Evolutionary conservation across 2,113 vertebrate genomes (phyloP), one percentile per base, ranked within the genome.

Genomic region (Probosciger aterrimus): DNA sequence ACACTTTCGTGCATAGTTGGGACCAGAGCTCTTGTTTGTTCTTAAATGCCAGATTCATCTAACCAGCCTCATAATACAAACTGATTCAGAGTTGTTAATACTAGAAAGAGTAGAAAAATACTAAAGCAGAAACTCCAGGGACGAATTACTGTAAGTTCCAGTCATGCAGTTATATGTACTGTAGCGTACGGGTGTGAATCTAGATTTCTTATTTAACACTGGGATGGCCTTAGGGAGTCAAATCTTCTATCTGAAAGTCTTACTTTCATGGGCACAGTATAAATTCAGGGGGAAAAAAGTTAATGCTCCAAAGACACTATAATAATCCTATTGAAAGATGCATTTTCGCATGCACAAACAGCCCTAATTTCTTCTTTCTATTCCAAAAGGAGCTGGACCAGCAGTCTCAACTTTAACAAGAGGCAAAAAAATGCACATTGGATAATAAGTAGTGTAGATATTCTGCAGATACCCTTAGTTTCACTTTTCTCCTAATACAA

Each of bases 1-100:
- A 44, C 31, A 12, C 8, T 19, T 73, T 0, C 0, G 0, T 73
- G 52, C 28, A 2, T 31, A 9, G 11, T 2, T 80, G 59, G 49
- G 33, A 33, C 33, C 57, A 53, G 14, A 79, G 41, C 12, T 81
- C 30, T 28, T 49, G 22, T 62, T 89, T 62, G 11, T 28, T 79
- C 64, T 57, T 15, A 82, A 70, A 52, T 28, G 46, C 55, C 43
- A 23, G 46, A 63, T 41, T 93, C 78, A 50, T 70, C 79, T 53
- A 2, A 14, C 14, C n/a, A 92, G 53, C 71, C 47, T 50, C 2
- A 2, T 55, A 53, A 35, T 25, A 12, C 33, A 59, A 74, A 59
- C 74, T 77, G 43, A 55, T 46, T 80, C 53, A 31, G 76, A 73
- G n/a, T 9, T 83, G 44, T 44, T 88, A 31, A 2, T 55, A 64